Conservation (phyloP, 1,140 invertebrate species). For the Pachyrhynchus sulphureomaculatus region DNA sequence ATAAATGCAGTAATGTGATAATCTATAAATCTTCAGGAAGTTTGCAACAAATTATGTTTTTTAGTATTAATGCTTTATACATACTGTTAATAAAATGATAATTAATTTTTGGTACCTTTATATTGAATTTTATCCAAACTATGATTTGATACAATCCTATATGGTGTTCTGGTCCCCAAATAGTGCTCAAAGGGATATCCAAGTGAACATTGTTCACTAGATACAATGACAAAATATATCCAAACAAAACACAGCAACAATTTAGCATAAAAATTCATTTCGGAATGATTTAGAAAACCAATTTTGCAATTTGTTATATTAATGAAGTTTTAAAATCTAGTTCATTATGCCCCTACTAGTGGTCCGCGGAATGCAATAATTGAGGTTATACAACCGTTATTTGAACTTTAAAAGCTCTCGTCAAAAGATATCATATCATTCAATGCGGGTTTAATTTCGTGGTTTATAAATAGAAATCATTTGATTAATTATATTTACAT, state of each 20-base stretch:
- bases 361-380: background rate
- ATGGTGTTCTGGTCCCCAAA: constrained; percentile 62
- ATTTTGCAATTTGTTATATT: too few relatives aligned
- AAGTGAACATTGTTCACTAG: constrained; percentile 15
- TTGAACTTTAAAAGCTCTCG: too few relatives aligned
- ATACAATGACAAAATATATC: background rate
- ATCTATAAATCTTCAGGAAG: too few relatives aligned
- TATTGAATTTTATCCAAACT: constrained; percentile 56
- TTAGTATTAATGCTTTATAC: too few relatives aligned
- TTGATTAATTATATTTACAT: too few relatives aligned
- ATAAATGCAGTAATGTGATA: too few relatives aligned
- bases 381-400: constrained; percentile 12
- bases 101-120: constrained; percentile 52
- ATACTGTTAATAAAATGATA: background rate
- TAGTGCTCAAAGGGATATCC: constrained; percentile 42
- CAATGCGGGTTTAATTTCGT: too few relatives aligned
- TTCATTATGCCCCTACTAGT: background rate
- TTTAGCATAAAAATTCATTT: too few relatives aligned
- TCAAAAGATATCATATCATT: too few relatives aligned
- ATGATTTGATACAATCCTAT: constrained; percentile 61
- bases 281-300: background rate
- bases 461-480: too few relatives aligned
- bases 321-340: too few relatives aligned
- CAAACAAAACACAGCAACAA: background rate
- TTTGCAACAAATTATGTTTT: too few relatives aligned